Evolutionary conservation across 2,888 invertebrate genomes (phyloP).

Genomic region (Girardia tigrina): DNA sequence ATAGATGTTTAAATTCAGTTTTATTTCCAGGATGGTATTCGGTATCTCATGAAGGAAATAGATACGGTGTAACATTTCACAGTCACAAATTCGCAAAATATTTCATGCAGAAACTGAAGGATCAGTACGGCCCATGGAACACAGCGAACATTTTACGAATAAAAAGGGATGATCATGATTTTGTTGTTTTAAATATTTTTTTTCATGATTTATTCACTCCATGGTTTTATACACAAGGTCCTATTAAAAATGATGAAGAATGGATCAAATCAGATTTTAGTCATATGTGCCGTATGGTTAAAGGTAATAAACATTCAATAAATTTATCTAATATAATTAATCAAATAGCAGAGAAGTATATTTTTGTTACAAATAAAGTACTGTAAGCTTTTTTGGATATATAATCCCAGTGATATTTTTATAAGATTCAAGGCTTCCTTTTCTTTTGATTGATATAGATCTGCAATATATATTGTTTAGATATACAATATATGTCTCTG

Average conservation of each 20-base stretch:
- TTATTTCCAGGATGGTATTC: conserved; percentile 33
- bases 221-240: conserved; percentile 36
- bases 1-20: background rate
- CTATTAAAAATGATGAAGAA: conserved; percentile 37
- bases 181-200: conserved; percentile 35
- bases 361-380: no score
- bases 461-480: no score
- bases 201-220: conserved; percentile 37
- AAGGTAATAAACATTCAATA: no score
- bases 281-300: conserved; percentile 30
- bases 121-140: conserved; percentile 36
- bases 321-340: no score
- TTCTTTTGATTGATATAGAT: no score
- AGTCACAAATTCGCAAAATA: conserved; percentile 34
- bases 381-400: no score
- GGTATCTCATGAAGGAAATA: conserved; percentile 35
- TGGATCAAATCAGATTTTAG: conserved; percentile 36
- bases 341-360: no score
- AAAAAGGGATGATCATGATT: conserved; percentile 35
- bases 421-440: no score
- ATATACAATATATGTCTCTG: no score
- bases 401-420: no score
- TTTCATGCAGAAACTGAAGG: conserved; percentile 33
- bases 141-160: conserved; percentile 35
- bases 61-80: conserved; percentile 36